Conservation (phyloP, 2,113 vertebrate genomes). For the Tachysurus fulvidraco region DNA sequence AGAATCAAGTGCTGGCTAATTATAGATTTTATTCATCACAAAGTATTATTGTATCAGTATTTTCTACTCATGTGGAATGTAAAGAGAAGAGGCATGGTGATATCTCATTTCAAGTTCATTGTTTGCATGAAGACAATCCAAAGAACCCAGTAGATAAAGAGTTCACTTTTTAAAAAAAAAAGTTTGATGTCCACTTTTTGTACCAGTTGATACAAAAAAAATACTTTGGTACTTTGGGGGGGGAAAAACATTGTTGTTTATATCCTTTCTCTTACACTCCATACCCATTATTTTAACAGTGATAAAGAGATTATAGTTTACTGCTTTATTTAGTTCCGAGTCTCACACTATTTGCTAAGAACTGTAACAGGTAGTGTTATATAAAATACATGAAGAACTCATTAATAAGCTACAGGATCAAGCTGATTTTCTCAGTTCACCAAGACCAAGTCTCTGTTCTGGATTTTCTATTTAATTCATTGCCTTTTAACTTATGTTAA, state of each 20-base stretch:
- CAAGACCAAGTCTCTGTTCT: not conserved
- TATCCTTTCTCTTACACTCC: not conserved
- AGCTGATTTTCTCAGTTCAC: slow-evolving; percentile 1
- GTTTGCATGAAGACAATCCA: slow-evolving; percentile 9
- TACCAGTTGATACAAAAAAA: not conserved
- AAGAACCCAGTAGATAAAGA: slow-evolving; percentile 13
- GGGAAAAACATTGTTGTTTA: not conserved
- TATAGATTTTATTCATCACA: slow-evolving; percentile 44
- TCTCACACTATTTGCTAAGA: not conserved
- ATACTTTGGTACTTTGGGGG: too few relatives aligned
- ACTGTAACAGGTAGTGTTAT: not conserved
- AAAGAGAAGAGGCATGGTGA: not conserved
- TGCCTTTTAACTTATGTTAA: not conserved
- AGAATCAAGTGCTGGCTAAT: slow-evolving; percentile 53
- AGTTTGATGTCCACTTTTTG: slow-evolving; percentile 13
- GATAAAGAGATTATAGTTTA: not conserved
- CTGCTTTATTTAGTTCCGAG: slow-evolving; percentile 3
- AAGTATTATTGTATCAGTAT: slow-evolving; percentile 36
- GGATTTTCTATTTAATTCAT: slow-evolving; percentile 3
- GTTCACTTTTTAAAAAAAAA: not conserved
- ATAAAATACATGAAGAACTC: slow-evolving; percentile 31
- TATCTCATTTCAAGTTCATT: slow-evolving; percentile 13
- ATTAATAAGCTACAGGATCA: slow-evolving; percentile 22
- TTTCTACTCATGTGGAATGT: slow-evolving; percentile 21
- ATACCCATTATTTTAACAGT: not conserved